A percentile compares a stretch with the other conserved stretches of the same genome.
These are phyloP conservation scores for Sarcophaga bullata DNA, from an alignment of 1,140 invertebrate genomes.

Conservation along the genomic window DNA sequence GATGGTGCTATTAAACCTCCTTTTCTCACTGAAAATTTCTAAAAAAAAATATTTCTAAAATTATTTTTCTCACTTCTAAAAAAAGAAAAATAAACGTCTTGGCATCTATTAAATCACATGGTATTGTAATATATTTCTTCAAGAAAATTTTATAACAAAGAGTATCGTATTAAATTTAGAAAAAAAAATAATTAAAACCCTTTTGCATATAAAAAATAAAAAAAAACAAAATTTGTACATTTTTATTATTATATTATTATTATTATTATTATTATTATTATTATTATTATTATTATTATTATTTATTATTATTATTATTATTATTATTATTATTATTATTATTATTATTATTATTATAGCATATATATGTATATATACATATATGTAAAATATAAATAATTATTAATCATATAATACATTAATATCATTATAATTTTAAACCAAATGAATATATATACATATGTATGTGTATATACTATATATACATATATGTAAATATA, in stretches of 20 bases:
- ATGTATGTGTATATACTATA: no score
- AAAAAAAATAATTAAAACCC: not conserved
- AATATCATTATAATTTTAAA: slow-evolving; percentile 18
- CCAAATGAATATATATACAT: not conserved
- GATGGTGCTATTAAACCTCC: no score
- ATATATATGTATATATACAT: not conserved
- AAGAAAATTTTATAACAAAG: not conserved
- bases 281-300: no score
- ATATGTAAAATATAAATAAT: not conserved
- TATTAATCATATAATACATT: slow-evolving; percentile 6
- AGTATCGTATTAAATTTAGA: not conserved
- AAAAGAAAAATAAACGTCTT: no score
- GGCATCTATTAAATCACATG: no score
- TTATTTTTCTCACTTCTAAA: no score
- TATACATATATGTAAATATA: not conserved
- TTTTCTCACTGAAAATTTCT: no score
- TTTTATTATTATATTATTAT: slow-evolving; percentile 18
- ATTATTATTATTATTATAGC: not conserved
- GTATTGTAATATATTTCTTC: no score
- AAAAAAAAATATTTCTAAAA: no score
- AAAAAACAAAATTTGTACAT: not conserved
- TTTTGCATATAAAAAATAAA: not conserved
- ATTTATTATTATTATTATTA: slow-evolving; percentile 18
- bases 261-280: no score
- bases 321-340: slow-evolving; percentile 14